Base-by-base conservation (phyloP, 2,113 vertebrate species). In the Poicephalus gulielmi region DNA sequence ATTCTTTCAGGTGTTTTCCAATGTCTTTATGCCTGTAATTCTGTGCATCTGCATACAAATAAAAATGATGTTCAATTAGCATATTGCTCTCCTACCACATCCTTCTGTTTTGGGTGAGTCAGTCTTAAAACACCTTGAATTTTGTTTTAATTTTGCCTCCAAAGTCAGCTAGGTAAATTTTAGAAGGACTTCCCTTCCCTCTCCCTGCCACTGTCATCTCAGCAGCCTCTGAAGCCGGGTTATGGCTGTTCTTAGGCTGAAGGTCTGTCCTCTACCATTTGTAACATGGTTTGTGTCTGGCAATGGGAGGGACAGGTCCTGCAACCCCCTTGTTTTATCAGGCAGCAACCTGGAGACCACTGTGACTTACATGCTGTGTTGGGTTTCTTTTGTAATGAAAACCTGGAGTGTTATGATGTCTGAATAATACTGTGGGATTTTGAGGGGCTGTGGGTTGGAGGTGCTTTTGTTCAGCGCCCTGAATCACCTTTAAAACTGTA, bases 21-120 rank as follows among this genome's bases (percentile, higher is more conserved):
- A 7, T 78, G 37, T 80, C 88, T 93, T 95, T 86, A 83, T 81
- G 88, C 23, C 31, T 50, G 18, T 88, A 93, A 68, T 88, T 92
- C 69, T 75, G 24, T 84, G 60, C n/a, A 57, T 95, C 83, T 95
- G 66, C 88, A 90, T 81, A 53, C 47, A 88, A 92, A 94, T 92
- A 93, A 75, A 88, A 90, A 9, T 66, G 27, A 75, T 68, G 62
- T 19, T 81, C 17, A 46, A n/a, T 88, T 84, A 91, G 50, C 55
- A 60, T 90, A 90, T 78, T 81, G 35, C 25, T 87, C 27, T 92
- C 83, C 83, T 75, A 71, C 76, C 1, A 2, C 59, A 70, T 81
- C 75, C 59, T 83, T 96, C 75, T 89, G 73, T 39, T 94, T 55
- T 81, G 63, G 12, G 43, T 64, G 94, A 93, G 25, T 91, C 70